Base-by-base conservation (phyloP, 2,888 invertebrate genomes). In the Notocelia uddmanniana region DNA sequence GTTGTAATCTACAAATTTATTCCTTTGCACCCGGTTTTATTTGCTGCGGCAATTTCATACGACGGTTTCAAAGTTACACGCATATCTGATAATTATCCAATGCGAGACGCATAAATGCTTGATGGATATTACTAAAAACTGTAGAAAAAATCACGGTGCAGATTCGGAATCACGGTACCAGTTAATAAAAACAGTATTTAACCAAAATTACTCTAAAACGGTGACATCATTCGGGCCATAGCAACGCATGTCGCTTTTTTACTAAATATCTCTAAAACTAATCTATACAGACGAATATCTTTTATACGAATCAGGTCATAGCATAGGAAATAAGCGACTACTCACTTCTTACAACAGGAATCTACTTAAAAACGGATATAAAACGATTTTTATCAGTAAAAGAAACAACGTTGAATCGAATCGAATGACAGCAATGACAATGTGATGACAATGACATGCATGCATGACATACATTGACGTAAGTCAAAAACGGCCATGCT, bases 191-290 rank as follows among this genome's bases (percentile, higher is more conserved):
- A 11, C 3, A 57, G 3, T 34, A 63, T 34, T 21, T 34, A 19
- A 34, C 10, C 18, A 13, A 63, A 52, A 34, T 34, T 19, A 2
- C 34, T 19, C 34, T 52, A 34, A 34, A 19, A 34, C 15, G 55
- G 52, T 71, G 71, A 71, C 66, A 66, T 71, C 71, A 70, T 41
- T 11, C 48, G 18, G 31, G 55, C 50, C 45, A n/a, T n/a, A 13
- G 45, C n/a, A n/a, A 10, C 66, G 59, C 66, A 71, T 71, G 71
- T 23, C 34, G 31, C n/a, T 45, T 21, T 59, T 23, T 59, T 45
- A 45, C 31, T 21, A 41, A 66, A 71, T 71, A 52, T 45, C 66
- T 59, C 54, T n/a, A n/a, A 18, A 54, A 66, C 1, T 60, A 59
- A 45, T 15, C 31, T 2, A 23, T 13, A 10, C 9, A 6, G 6